Base-by-base conservation (phyloP, 2,797 vertebrate genomes). In the Myotis daubentonii region DNA sequence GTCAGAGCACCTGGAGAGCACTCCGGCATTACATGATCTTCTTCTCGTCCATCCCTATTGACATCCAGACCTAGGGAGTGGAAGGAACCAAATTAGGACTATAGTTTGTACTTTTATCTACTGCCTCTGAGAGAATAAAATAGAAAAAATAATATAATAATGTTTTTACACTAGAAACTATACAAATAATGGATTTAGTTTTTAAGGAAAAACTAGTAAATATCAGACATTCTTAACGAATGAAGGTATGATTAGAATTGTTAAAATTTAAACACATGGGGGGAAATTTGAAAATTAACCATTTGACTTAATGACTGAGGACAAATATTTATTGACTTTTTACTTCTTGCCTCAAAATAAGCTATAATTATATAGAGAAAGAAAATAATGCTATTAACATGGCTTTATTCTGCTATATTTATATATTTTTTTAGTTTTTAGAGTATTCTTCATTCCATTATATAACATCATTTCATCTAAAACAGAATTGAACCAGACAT, bases 211-310 rank as follows among this genome's bases (percentile, higher is more conserved):
- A 89, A 57, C 28, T 81, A 72, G 19, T 38, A 91, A 84, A 71
- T 84, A 30, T 76, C 49, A 70, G 36, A 51, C 19, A 80, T 83
- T 90, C 16, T 78, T 85, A 87, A 53, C 79, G n/a, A 95, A 66
- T 81, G 44, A 60, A 89, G 3, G 19, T 72, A 19, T 74, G 15
- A 80, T 66, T 89, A 49, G 51, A 78, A 82, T 44, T 87, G 30
- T 84, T 83, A 76, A 57, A 66, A 87, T 89, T 91, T 95, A 47
- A 94, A 75, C 22, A 87, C 1, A 33, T 38, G 57, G 11, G 23
- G 8, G 19, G 75, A 81, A 15, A 60, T 94, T 94, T 91, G 36
- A 65, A 75, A 93, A 71, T 28, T 86, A 78, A 78, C 30, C 8
- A n/a, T 65, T 10, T 57, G 16, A 1, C 71, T 89, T 91, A 92